Evolutionary conservation across 1,140 invertebrate genomes (phyloP), one percentile per base, ranked within the genome.

Genomic region (Propsilocerus akamusi): DNA sequence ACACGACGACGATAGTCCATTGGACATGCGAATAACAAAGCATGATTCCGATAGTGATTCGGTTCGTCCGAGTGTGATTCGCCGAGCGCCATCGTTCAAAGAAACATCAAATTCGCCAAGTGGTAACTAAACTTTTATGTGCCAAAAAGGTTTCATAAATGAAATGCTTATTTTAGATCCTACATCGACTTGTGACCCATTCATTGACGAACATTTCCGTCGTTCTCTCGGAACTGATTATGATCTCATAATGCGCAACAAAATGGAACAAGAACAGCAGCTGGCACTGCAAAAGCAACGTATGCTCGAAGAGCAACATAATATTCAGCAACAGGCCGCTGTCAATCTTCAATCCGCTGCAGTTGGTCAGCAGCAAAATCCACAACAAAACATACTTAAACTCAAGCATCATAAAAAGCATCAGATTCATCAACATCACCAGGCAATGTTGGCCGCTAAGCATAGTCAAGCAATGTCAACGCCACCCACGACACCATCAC

Each of bases 201-300:
- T 87, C 26, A 94, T 97, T 60, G 91, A 97, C 64, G 92, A 96
- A 62, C 92, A 97, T 67, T 97, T 97, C 68, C 73, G 91, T 49
- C 77, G 91, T 53, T 95, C 91, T 5, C 70, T 96, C 49, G 91
- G 91, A 34, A 82, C 87, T 55, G 79, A 89, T 58, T 95, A 96
- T 68, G 78, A 83, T 55, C 77, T 76, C 28, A 71, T 89, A 48
- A 86, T 86, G 63, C 67, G 68, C 51, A 80, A 79, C 57, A 78
- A 76, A 67, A 66, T 48, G 64, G 66, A 46, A 53, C 64, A 49
- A 54, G n/a, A 59, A 60, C 32, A 55, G 51, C 47, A 56, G 56
- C 53, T 51, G 49, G 20, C 26, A 30, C 41, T 1, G 41, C 52
- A 25, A 32, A 49, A 28, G 41, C 52, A 47, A 37, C 53, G 37